Base-by-base conservation (phyloP, 2,797 vertebrate species). In the Remorina albescens region DNA sequence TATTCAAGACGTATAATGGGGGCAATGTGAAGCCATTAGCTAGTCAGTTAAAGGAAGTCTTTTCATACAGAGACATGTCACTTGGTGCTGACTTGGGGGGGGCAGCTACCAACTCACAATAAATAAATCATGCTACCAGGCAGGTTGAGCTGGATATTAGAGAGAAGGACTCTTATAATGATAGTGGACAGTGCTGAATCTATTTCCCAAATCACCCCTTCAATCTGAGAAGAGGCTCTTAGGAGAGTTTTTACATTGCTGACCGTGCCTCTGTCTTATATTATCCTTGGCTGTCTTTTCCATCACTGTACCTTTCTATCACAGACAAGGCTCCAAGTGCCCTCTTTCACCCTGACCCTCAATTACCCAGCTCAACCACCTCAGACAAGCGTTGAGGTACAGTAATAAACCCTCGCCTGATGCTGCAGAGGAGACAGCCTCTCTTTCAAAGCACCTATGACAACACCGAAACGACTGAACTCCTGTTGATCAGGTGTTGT, bases 281-380 rank as follows among this genome's bases (percentile, higher is more conserved):
- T 88, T 84, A 84, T 70, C 51, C 67, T 69, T 62, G 71, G 39
- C 85, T 76, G 77, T 88, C 83, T 87, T 84, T 85, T 78, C 72
- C 75, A 68, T 91, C 83, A 76, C 76, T 77, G 79, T 68, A 67
- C 68, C 76, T 77, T 86, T 82, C 76, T 80, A 85, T 87, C 85
- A 90, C 78, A 84, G 82, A 86, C 81, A 62, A 83, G 76, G 68
- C 76, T 86, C 63, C 72, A 77, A 86, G 87, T 86, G 81, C 61
- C 78, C 81, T 87, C 87, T 84, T 88, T 87, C 84, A 82, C 76
- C 84, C 86, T 92, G 91, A 91, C 89, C 92, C 85, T 86, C 88
- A 91, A 93, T 94, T 92, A 93, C 87, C 78, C 65, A 26, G 77
- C 73, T 86, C 87, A 89, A 91, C 94, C 92, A 87, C 91, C 67